Base-by-base conservation (phyloP, 1,140 invertebrate genomes). In the Cheumatopsyche charites region DNA sequence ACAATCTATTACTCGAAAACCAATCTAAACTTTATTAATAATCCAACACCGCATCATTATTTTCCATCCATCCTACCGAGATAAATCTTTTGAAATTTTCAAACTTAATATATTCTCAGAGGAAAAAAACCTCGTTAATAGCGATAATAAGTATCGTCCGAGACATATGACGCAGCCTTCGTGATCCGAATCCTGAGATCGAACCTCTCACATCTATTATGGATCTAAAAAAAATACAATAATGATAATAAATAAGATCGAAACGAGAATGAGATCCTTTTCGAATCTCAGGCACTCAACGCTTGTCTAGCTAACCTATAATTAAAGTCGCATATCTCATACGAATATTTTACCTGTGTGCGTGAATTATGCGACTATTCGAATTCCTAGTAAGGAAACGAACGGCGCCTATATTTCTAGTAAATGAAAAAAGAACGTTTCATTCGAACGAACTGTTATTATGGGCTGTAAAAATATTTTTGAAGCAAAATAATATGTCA, bases 121-220 rank as follows among this genome's bases (percentile, higher is more conserved):
- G 42, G 41, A 49, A 71, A 71, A 71, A 71, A 58, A 63, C 62
- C 61, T 71, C 61, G 42, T 63, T 71, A 71, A 41, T 61, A 58
- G 29, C 36, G 61, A 71, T 52, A 63, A 63, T 63, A 63, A 58
- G 25, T 41, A 61, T 36, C 69, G 69, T 29, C 41, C 45, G 15
- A 26, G 36, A 43, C 69, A 71, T 58, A 71, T 71, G 69, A 41
- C 69, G 61, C 69, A 19, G 61, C 25, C 43, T 25, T 42, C 69
- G 69, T 71, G 69, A 71, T 62, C 69, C n/a, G 69, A 58, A 62
- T 71, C 58, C 29, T 11, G n/a, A 15, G 49, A 52, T 63, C 13
- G 26, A 36, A 36, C 29, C 9, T 36, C 41, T 21, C 52, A n/a
- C 47, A 62, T 12, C n/a, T 26, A 21, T 69, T 45, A 52, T 45